These are phyloP conservation scores for Narcine bancroftii DNA, from an alignment of 2,113 vertebrate genomes.

Conservation along the genomic window DNA sequence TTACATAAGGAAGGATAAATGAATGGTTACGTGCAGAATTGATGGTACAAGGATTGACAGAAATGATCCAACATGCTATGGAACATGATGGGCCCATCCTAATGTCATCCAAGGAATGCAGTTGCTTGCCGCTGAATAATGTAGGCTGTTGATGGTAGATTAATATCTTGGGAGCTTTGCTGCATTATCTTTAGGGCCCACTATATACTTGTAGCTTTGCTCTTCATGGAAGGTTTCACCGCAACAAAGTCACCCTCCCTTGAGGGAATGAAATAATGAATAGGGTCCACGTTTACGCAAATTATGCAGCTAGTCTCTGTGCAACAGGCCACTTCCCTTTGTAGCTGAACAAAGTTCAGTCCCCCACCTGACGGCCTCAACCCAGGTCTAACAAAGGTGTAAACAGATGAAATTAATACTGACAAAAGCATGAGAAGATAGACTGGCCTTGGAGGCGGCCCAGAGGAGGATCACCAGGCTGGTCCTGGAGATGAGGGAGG, in stretches of 20 bases:
- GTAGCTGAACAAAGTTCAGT: neutral
- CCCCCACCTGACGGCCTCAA: neutral
- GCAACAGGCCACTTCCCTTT: neutral
- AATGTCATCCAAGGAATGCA: neutral
- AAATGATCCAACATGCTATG: neutral
- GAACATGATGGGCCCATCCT: neutral
- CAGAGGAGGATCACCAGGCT: no score
- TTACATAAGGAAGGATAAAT: neutral
- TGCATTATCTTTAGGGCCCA: neutral
- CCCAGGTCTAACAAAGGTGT: neutral
- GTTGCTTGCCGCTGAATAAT: neutral
- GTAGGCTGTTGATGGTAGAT: conserved; percentile 1
- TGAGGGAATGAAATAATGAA: neutral
- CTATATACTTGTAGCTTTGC: neutral
- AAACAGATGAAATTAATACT: no score
- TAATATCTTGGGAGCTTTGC: neutral
- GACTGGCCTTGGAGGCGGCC: no score
- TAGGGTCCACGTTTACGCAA: neutral
- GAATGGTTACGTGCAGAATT: neutral
- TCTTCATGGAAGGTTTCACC: neutral
- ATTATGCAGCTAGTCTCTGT: neutral
- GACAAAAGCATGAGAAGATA: no score
- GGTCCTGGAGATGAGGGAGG: no score
- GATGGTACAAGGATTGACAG: neutral
- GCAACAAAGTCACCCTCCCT: neutral